phyloP scores from a whole-genome alignment of 2,797 vertebrate genomes.

The Botia kubotai region DNA sequence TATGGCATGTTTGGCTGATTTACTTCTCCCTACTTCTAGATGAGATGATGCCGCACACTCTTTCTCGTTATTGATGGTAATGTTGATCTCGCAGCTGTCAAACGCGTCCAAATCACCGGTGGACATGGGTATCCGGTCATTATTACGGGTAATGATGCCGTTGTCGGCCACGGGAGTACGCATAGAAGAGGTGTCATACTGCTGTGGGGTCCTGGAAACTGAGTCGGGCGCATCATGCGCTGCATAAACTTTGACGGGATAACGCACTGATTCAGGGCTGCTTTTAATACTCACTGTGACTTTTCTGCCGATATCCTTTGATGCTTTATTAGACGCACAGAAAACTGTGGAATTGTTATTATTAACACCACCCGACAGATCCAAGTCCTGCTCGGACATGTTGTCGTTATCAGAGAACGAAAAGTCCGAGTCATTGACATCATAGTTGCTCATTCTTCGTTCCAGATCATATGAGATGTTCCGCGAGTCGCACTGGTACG shows the following conservation, averaged over 20 bases:
- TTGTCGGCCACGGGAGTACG: constrained; percentile 78
- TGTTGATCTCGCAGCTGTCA: constrained; percentile 83
- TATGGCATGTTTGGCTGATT: constrained; percentile 25
- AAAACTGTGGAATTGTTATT: constrained; percentile 69
- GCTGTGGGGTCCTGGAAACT: constrained; percentile 68
- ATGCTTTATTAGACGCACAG: constrained; percentile 60
- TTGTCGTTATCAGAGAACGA: constrained; percentile 90
- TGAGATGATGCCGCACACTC: constrained; percentile 45
- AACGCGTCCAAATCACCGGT: constrained; percentile 42
- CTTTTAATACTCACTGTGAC: constrained; percentile 73
- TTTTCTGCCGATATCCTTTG: constrained; percentile 69
- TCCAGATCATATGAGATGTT: constrained; percentile 79
- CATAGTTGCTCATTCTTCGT: constrained; percentile 75
- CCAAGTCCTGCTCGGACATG: constrained; percentile 84
- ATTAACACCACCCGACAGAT: constrained; percentile 66
- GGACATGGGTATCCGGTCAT: constrained; percentile 74
- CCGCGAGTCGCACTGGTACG: constrained; percentile 91
- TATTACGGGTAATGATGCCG: constrained; percentile 78
- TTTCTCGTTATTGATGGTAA: constrained; percentile 81
- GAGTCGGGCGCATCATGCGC: constrained; percentile 70
- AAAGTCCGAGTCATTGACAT: constrained; percentile 84
- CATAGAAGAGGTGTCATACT: constrained; percentile 65
- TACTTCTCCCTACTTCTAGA: neutral
- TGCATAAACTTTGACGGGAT: constrained; percentile 67
- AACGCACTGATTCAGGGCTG: constrained; percentile 75